phyloP scores from a whole-genome alignment of 2,113 vertebrate species.

The Austrofundulus limnaeus region DNA sequence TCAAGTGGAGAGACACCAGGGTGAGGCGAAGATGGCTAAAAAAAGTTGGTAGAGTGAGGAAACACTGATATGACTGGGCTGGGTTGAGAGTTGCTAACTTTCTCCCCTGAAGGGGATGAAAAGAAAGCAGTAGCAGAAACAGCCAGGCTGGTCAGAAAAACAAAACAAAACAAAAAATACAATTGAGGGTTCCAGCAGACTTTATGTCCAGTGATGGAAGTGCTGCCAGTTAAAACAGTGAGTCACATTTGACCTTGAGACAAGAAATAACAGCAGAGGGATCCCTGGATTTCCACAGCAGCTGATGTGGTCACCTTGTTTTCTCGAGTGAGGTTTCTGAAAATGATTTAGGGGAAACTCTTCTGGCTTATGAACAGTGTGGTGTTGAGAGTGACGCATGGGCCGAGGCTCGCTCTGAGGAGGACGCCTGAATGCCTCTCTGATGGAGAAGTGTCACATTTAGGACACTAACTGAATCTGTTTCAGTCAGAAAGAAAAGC shows the following conservation, averaged over 20 bases:
- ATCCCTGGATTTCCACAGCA: constrained; percentile 71
- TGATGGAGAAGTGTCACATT: constrained; percentile 27
- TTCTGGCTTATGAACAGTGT: constrained; percentile 39
- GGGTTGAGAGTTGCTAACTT: not conserved
- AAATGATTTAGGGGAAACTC: constrained; percentile 73
- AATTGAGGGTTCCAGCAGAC: constrained; percentile 39
- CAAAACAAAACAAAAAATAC: not conserved
- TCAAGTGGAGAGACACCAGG: constrained; percentile 50
- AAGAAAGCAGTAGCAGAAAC: constrained; percentile 19
- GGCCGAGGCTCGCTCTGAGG: constrained; percentile 25
- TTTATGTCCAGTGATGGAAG: constrained; percentile 44
- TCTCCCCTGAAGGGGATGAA: constrained; percentile 8
- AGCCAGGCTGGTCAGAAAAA: constrained; percentile 22
- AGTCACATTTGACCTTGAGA: constrained; percentile 70
- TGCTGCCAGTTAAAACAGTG: constrained; percentile 70
- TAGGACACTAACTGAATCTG: not conserved
- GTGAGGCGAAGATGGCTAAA: constrained; percentile 21
- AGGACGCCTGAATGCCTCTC: constrained; percentile 19
- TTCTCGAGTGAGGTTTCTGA: constrained; percentile 70
- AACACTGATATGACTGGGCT: constrained; percentile 1
- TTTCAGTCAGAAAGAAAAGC: not conserved
- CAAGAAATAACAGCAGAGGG: constrained; percentile 70
- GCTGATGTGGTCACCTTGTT: constrained; percentile 72
- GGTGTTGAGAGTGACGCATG: constrained; percentile 52
- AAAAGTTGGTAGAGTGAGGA: not conserved